Evolutionary conservation across 2,888 invertebrate species (phyloP), one percentile per base, ranked within the genome.

Genomic region (Ectropis crepuscularia): DNA sequence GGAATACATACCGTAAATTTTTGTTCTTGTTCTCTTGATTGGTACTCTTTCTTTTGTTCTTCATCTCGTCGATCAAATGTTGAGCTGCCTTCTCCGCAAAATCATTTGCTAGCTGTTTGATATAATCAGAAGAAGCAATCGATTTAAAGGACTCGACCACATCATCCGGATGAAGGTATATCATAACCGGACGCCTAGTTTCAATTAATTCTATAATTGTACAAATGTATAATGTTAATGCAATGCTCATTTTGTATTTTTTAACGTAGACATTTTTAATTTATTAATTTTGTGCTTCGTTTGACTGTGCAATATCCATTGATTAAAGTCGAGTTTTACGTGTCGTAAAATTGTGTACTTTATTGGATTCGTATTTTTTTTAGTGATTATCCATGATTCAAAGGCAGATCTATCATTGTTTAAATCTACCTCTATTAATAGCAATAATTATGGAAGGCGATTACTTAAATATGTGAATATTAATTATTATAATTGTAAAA

Each of bases 51-150:
- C 77, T 68, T 37, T 76, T 77, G 28, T 70, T 74, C 50, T 70
- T 75, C 39, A 84, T 74, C 70, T 78, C 78, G 5, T 70, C 63
- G n/a, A 85, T 65, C 16, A 83, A 78, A 61, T 77, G 73, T 37
- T 77, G 61, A 0, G 83, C 81, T 0, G 83, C 80, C 53, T 78
- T 80, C 6, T 72, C 57, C 0, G 82, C 82, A 39, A 86, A 81
- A 0, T 80, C 72, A 47, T 79, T 76, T 0, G 82, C 83, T 12
- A 86, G 60, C 11, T 69, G 58, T 50, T 74, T 72, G 0, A 85
- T 68, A 61, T 82, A 82, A 8, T 79, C 75, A 4, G 81, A 74
- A 0, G 78, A 74, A 0, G 82, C 66, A 0, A 83, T 68, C 0
- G 77, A 71, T 51, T 79, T 74, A 36, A 88, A 75, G 4, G 79